Conservation (phyloP, 1,140 invertebrate species). For the Drosophila quadrilineata region DNA sequence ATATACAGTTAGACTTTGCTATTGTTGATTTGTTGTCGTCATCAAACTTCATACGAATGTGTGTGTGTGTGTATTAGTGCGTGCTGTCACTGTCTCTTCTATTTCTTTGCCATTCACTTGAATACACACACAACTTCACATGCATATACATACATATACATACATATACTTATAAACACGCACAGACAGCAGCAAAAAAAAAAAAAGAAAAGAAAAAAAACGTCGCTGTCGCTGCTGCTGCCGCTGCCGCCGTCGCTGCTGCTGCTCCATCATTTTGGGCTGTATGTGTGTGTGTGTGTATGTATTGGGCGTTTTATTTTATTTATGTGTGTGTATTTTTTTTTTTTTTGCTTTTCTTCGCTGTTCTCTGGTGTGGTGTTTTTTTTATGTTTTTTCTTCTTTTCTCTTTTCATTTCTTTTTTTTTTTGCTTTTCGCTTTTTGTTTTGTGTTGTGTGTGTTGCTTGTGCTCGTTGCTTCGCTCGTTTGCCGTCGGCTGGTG, state of each 20-base stretch:
- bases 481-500: slow-evolving; percentile 66
- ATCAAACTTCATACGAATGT: slow-evolving; percentile 57
- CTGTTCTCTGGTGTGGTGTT: too few species aligned
- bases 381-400: slow-evolving; percentile 36
- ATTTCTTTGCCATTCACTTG: slow-evolving; percentile 23
- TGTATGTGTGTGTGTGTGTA: slow-evolving; percentile 12
- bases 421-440: slow-evolving; percentile 34
- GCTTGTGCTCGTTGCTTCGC: slow-evolving; percentile 53
- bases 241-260: slow-evolving; percentile 15
- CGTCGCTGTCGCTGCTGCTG: slow-evolving; percentile 25
- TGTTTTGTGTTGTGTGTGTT: too few species aligned
- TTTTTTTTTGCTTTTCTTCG: slow-evolving; percentile 38
- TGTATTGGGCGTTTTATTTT: slow-evolving; percentile 45
- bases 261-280: slow-evolving; percentile 41
- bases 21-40: slow-evolving; percentile 49
- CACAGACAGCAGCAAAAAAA: not conserved
- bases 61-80: too few species aligned
- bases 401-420: slow-evolving; percentile 36
- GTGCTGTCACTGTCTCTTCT: slow-evolving; percentile 19
- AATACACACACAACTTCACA: slow-evolving; percentile 18
- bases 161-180: slow-evolving; percentile 6
- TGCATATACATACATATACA: slow-evolving; percentile 1
- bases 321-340: slow-evolving; percentile 30
- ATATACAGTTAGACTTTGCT: slow-evolving; percentile 56
- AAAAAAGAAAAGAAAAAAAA: slow-evolving; percentile 5